phyloP scores from a whole-genome alignment of 2,113 vertebrate genomes.

The Myotis davidii region DNA sequence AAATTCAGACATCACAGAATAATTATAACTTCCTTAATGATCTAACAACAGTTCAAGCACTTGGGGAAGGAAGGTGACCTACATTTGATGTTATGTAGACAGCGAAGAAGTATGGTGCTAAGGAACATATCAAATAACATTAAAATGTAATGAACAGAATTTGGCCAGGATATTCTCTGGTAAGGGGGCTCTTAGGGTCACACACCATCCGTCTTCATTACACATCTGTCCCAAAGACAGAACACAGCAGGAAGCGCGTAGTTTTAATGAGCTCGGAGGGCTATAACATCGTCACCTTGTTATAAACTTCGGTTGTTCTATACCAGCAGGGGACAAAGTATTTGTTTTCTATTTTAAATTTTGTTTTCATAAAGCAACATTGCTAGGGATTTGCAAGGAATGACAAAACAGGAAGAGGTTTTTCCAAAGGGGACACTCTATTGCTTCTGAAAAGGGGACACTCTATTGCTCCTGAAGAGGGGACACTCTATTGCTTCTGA shows the following conservation, averaged over 20 bases:
- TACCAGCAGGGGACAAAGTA: not conserved
- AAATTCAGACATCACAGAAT: constrained; percentile 35
- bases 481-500: not conserved
- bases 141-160: constrained; percentile 1
- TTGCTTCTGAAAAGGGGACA: not conserved
- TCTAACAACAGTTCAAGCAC: not conserved
- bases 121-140: not conserved
- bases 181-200: not conserved
- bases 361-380: not conserved
- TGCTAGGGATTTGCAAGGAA: not conserved
- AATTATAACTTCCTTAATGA: constrained; percentile 30
- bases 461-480: not conserved
- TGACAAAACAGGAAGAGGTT: not conserved
- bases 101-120: not conserved
- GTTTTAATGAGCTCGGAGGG: constrained; percentile 23
- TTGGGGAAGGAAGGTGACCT: constrained; percentile 11
- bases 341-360: constrained; percentile 54
- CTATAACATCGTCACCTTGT: constrained; percentile 25
- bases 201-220: constrained; percentile 40
- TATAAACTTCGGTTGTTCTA: constrained; percentile 1
- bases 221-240: constrained; percentile 24
- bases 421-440: not conserved
- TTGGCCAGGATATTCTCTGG: not conserved
- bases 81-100: not conserved
- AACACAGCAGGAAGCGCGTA: constrained; percentile 18